Evolutionary conservation across 2,888 invertebrate species (phyloP).

Genomic region (Harmothoe impar): DNA sequence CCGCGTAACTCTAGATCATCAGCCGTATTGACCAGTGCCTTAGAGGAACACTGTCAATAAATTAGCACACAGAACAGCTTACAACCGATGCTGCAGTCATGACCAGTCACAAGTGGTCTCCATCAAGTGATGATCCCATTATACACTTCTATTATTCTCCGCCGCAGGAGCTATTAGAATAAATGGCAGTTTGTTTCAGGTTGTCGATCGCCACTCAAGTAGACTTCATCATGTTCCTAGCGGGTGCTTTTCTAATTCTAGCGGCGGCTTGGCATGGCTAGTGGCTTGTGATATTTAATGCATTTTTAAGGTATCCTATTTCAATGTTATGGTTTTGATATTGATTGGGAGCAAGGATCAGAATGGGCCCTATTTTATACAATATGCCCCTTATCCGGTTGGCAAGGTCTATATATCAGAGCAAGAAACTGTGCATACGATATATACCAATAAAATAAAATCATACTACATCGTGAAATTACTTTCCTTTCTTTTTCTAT

Average conservation of each 20-base stretch:
- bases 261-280: neutral
- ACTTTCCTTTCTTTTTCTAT: too few relatives aligned
- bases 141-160: neutral
- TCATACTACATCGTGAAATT: too few relatives aligned
- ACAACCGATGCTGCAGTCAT: too few relatives aligned
- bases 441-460: too few relatives aligned
- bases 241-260: neutral
- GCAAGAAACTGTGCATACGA: too few relatives aligned
- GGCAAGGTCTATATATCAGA: too few relatives aligned
- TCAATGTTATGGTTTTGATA: neutral
- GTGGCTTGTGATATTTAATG: neutral
- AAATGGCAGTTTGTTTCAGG: slow-evolving; percentile 13
- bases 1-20: neutral
- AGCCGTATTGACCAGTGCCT: neutral
- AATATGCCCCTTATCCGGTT: too few relatives aligned
- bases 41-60: too few relatives aligned
- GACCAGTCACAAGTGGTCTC: neutral
- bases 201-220: neutral
- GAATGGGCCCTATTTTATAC: neutral
- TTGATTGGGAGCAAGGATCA: neutral
- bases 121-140: neutral
- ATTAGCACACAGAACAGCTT: too few relatives aligned
- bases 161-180: neutral
- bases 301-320: neutral
- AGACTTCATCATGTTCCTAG: neutral